A percentile compares a stretch with the other conserved stretches of the same genome.
Conservation (phyloP, 2,888 invertebrate species). For the Drosophila nr. perissopoda region DNA sequence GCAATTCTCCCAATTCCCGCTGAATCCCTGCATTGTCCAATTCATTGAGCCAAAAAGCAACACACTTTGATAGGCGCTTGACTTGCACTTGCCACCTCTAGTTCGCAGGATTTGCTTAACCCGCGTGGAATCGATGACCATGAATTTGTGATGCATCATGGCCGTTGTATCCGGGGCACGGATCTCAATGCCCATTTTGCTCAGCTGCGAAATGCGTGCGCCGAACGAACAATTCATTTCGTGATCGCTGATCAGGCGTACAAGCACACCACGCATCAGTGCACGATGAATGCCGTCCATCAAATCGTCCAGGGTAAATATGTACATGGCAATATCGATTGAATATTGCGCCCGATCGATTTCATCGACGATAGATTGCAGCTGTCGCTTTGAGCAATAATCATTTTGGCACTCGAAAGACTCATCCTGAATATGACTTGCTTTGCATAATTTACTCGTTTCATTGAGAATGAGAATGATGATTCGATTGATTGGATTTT, state of each 20-base stretch:
- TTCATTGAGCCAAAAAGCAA: conserved; percentile 80
- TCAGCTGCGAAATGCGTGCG: conserved; percentile 63
- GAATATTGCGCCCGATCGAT: conserved; percentile 75
- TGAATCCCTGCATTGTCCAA: conserved; percentile 81
- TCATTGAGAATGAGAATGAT: conserved; percentile 64
- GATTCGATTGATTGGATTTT: neutral
- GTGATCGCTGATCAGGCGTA: conserved; percentile 79
- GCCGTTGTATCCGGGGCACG: conserved; percentile 66
- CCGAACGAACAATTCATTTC: conserved; percentile 72
- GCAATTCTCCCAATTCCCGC: conserved; percentile 83
- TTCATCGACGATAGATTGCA: conserved; percentile 58
- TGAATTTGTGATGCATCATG: conserved; percentile 84
- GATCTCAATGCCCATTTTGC: conserved; percentile 66
- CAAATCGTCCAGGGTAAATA: conserved; percentile 69
- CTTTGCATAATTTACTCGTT: conserved; percentile 27
- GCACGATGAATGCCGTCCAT: conserved; percentile 67
- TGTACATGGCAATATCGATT: conserved; percentile 83
- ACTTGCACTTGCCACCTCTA: neutral
- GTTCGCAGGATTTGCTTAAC: conserved; percentile 21
- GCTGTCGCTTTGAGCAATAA: conserved; percentile 57
- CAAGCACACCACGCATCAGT: conserved; percentile 65
- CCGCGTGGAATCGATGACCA: conserved; percentile 77
- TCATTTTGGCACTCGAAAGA: conserved; percentile 36
- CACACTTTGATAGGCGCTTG: conserved; percentile 21
- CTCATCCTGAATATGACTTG: neutral